Evolutionary conservation across 2,797 vertebrate genomes (phyloP).

Genomic region (Potorous gilbertii): DNA sequence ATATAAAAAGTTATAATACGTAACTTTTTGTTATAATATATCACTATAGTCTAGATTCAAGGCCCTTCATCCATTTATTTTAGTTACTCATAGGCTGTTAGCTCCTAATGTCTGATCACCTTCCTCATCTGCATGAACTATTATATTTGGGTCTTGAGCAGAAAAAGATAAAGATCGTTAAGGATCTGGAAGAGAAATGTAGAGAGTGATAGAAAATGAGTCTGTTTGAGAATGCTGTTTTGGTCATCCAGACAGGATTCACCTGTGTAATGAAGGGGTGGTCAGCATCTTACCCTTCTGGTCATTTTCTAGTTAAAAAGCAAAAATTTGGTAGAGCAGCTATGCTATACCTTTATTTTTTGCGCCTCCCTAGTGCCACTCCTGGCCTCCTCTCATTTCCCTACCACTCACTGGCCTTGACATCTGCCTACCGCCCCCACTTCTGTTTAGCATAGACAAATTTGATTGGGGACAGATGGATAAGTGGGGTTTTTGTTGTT

Average conservation of each 20-base stretch:
- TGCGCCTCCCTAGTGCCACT: not conserved
- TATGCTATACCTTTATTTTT: not conserved
- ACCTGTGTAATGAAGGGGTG: not conserved
- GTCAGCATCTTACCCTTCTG: not conserved
- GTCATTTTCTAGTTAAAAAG: not conserved
- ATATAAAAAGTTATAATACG: too few species aligned
- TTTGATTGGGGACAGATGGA: constrained; percentile 10
- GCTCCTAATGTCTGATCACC: not conserved
- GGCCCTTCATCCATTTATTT: not conserved
- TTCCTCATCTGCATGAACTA: not conserved
- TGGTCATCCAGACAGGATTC: not conserved
- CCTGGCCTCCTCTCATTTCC: not conserved
- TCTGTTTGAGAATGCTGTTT: not conserved
- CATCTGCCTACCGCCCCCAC: constrained; percentile 5
- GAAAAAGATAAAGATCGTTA: not conserved
- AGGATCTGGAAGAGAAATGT: not conserved
- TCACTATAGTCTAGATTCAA: not conserved
- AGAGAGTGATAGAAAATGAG: not conserved
- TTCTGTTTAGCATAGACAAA: not conserved
- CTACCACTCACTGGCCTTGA: not conserved
- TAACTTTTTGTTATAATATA: not conserved
- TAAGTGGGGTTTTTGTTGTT: constrained; percentile 2
- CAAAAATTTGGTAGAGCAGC: not conserved
- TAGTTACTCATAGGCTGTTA: not conserved
- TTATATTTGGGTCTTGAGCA: not conserved